Conservation (phyloP, 2,888 invertebrate genomes). For the Drosophila affinis region DNA sequence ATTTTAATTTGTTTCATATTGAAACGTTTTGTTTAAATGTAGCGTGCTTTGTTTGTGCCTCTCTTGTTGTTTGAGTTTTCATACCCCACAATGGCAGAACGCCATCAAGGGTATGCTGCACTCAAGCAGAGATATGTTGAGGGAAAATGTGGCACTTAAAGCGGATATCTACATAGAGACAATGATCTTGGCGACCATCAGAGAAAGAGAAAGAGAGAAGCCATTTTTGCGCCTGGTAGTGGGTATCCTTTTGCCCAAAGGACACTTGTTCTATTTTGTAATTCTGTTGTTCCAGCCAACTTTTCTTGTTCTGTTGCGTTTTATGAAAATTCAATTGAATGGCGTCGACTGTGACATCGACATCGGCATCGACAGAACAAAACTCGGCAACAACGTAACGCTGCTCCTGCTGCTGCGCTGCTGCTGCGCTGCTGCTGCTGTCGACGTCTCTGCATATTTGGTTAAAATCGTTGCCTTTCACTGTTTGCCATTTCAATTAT, state of each 20-base stretch:
- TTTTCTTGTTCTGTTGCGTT: constrained; percentile 53
- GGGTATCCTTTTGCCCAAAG: background rate
- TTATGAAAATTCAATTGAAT: constrained; percentile 77
- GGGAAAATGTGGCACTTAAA: too few relatives aligned
- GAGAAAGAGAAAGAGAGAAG: too few relatives aligned
- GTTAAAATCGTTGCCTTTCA: constrained; percentile 76
- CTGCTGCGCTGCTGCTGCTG: background rate
- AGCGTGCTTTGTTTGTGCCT: constrained; percentile 50
- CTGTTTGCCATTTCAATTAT: constrained; percentile 80
- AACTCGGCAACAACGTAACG: constrained; percentile 10
- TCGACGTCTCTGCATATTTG: constrained; percentile 62
- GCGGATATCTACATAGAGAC: too few relatives aligned
- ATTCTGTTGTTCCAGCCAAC: constrained; percentile 47
- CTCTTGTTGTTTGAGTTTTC: constrained; percentile 40
- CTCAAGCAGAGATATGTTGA: background rate
- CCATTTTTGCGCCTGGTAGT: background rate
- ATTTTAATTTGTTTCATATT: constrained; percentile 78
- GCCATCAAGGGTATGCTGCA: background rate
- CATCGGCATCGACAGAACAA: constrained; percentile 31
- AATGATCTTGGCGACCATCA: too few relatives aligned
- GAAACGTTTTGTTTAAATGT: constrained; percentile 76
- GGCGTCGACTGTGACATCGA: constrained; percentile 46
- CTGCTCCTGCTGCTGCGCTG: background rate
- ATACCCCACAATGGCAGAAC: constrained; percentile 4
- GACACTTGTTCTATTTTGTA: constrained; percentile 27